A percentile compares a stretch with the other conserved stretches of the same genome.
Conservation (phyloP, 2,888 invertebrate genomes). For the Boloria euphrosyne region DNA sequence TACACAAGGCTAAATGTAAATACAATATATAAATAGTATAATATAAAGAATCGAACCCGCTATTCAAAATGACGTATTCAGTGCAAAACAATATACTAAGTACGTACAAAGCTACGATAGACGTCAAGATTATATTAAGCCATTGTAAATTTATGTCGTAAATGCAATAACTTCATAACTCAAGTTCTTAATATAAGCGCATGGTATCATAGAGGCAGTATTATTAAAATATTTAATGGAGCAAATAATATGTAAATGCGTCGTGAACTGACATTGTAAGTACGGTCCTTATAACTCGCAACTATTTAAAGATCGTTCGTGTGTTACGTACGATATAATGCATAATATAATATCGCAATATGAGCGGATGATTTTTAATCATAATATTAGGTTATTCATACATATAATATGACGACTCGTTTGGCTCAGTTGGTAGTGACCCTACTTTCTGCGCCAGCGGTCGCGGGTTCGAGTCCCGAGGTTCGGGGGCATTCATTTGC, state of each 20-base stretch:
- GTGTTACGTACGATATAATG: not conserved
- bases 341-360: no score
- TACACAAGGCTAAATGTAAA: no score
- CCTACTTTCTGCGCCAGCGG: no score
- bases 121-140: slow-evolving; percentile 4
- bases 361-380: no score
- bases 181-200: slow-evolving; percentile 23
- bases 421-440: no score
- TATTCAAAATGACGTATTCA: no score
- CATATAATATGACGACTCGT: no score
- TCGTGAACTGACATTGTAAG: slow-evolving; percentile 33
- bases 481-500: no score
- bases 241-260: slow-evolving; percentile 40
- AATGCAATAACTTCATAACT: slow-evolving; percentile 24
- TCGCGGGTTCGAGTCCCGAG: no score
- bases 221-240: slow-evolving; percentile 40
- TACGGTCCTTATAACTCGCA: slow-evolving; percentile 19
- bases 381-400: not conserved
- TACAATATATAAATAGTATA: no score
- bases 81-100: no score
- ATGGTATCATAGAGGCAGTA: slow-evolving; percentile 28
- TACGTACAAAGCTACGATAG: not conserved
- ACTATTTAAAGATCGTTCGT: slow-evolving; percentile 1
- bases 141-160: slow-evolving; percentile 6
- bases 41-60: no score